Evolutionary conservation across 2,888 invertebrate genomes (phyloP).

Genomic region (Drosophila borborema): DNA sequence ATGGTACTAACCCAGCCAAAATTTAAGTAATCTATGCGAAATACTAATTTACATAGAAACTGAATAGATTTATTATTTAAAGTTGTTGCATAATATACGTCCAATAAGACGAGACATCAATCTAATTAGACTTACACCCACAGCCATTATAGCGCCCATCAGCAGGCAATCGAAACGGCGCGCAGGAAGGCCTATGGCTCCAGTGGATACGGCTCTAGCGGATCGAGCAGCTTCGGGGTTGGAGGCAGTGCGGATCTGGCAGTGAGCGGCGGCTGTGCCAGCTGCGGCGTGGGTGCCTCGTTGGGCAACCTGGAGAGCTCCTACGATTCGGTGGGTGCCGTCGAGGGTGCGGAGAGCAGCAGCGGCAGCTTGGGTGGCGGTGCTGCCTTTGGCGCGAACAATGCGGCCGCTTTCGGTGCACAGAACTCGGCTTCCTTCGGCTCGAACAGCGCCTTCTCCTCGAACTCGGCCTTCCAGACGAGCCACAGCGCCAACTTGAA

Average conservation of each 20-base stretch:
- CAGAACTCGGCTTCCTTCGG: conserved; percentile 54
- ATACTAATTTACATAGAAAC: not conserved
- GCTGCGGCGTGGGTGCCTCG: conserved; percentile 14
- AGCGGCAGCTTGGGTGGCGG: conserved; percentile 28
- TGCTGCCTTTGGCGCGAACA: conserved; percentile 69
- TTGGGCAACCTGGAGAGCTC: conserved; percentile 64
- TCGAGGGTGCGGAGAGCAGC: conserved; percentile 45
- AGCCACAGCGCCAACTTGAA: conserved; percentile 71
- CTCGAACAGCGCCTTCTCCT: conserved; percentile 56
- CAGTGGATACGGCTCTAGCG: conserved; percentile 32
- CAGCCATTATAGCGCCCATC: conserved; percentile 83
- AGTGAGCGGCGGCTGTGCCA: not conserved
- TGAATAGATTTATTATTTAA: not conserved
- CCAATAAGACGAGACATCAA: accelerated
- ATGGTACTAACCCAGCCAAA: conserved; percentile 63
- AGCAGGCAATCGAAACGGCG: conserved; percentile 82
- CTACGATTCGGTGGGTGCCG: conserved; percentile 70
- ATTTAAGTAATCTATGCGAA: not conserved
- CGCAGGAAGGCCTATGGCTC: conserved; percentile 61
- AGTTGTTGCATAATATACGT: not conserved
- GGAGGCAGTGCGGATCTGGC: conserved; percentile 36
- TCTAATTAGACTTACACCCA: not conserved
- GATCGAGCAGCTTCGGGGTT: conserved; percentile 38
- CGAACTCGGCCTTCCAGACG: conserved; percentile 64
- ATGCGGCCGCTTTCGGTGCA: conserved; percentile 44